Conservation (phyloP, 2,113 vertebrate genomes). For the Spizaetus ornatus region DNA sequence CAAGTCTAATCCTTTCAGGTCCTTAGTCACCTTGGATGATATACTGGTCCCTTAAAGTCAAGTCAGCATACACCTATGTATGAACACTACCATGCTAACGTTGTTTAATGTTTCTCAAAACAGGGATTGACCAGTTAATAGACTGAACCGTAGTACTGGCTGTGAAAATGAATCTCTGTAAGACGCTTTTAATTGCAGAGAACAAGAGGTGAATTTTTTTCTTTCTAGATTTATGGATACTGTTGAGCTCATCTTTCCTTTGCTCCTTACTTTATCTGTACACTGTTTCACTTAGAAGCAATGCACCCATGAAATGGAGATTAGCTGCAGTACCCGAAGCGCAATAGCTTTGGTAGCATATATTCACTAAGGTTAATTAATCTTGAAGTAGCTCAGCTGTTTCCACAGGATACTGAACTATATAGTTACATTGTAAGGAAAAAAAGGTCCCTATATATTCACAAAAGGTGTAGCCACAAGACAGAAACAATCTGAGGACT, state of each 20-base stretch:
- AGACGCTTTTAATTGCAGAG: background rate
- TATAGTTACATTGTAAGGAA: background rate
- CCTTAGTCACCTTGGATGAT: background rate
- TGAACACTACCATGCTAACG: background rate
- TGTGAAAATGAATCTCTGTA: background rate
- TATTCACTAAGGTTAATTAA: constrained; percentile 32
- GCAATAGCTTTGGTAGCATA: background rate
- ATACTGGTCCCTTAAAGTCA: background rate
- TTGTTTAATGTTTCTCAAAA: background rate
- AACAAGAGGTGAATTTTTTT: background rate
- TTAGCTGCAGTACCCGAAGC: background rate
- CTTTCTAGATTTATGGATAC: background rate
- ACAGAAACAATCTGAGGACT: background rate
- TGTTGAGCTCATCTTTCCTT: background rate
- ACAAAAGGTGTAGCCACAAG: background rate
- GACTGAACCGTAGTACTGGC: background rate
- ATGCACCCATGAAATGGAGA: background rate
- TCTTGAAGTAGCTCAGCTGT: background rate
- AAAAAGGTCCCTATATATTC: background rate
- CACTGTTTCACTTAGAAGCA: background rate
- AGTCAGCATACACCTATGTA: background rate
- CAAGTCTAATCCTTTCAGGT: background rate
- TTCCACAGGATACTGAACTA: background rate
- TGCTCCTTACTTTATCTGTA: background rate
- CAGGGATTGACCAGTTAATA: background rate